Percentiles rank a stretch among this genome's conserved stretches.
These are phyloP conservation scores for Chrysotoxum bicinctum DNA, from an alignment of 2,888 invertebrate genomes.

Conservation along the genomic window DNA sequence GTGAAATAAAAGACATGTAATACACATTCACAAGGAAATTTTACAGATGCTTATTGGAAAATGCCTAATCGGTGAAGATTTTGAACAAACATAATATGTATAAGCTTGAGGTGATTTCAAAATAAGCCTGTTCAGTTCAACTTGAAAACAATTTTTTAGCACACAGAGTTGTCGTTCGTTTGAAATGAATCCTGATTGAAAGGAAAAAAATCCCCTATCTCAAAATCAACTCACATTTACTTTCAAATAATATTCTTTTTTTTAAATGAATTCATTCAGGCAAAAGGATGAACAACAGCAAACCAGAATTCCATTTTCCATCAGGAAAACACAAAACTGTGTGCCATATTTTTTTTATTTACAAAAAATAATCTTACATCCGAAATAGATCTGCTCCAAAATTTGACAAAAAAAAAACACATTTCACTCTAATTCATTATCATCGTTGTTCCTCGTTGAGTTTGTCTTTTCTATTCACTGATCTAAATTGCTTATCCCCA, in stretches of 20 bases:
- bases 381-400: not conserved
- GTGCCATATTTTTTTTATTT: not conserved
- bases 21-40: too few species aligned
- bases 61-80: too few species aligned
- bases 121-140: too few species aligned
- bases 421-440: slow-evolving; percentile 12
- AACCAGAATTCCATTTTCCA: not conserved
- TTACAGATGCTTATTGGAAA: too few species aligned
- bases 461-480: slow-evolving; percentile 29
- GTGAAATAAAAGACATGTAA: too few species aligned
- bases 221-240: not conserved
- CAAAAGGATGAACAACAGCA: not conserved
- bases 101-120: too few species aligned
- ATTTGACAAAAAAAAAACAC: not conserved
- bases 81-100: too few species aligned
- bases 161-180: not conserved
- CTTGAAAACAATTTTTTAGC: too few species aligned
- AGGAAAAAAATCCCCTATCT: not conserved
- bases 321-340: not conserved
- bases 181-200: not conserved
- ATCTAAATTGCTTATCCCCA: slow-evolving; percentile 16
- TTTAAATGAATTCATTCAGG: not conserved
- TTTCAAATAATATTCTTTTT: not conserved
- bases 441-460: not conserved
- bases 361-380: not conserved